Percentiles rank a stretch among this genome's conserved stretches.
These are phyloP conservation scores for Pseudomyrmex sp. DNA, from an alignment of 1,140 invertebrate genomes.

Conservation along the genomic window DNA sequence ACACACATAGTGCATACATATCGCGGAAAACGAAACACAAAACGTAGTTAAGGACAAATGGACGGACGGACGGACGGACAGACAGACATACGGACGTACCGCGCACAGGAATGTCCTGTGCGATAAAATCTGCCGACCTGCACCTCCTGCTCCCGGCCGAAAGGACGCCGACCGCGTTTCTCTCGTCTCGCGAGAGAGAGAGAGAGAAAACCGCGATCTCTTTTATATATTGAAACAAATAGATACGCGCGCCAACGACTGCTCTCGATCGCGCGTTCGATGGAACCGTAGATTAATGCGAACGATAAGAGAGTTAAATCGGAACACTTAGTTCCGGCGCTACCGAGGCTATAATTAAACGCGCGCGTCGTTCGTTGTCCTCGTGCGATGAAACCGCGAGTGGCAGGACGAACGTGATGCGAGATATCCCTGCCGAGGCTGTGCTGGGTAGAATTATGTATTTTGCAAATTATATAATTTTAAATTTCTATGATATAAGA, in stretches of 20 bases:
- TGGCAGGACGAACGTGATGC: neutral
- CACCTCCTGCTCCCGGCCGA: conserved; percentile 67
- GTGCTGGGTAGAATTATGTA: neutral
- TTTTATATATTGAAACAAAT: conserved; percentile 56
- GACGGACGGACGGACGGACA: conserved; percentile 57
- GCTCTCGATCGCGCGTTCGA: conserved; percentile 38
- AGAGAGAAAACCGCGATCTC: conserved; percentile 7
- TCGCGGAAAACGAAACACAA: conserved; percentile 70
- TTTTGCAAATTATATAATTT: conserved; percentile 5
- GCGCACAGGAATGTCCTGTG: conserved; percentile 72
- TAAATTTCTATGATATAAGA: neutral
- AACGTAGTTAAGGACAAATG: conserved; percentile 62
- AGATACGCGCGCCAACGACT: conserved; percentile 26
- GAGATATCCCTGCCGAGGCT: neutral
- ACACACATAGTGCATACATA: conserved; percentile 43
- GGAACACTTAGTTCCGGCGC: conserved; percentile 38
- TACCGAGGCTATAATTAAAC: conserved; percentile 47
- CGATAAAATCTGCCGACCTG: conserved; percentile 75
- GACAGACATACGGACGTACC: conserved; percentile 63
- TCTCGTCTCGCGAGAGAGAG: neutral
- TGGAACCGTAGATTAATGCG: conserved; percentile 44
- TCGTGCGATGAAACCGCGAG: conserved; percentile 16
- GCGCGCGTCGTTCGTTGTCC: conserved; percentile 9
- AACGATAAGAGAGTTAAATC: conserved; percentile 48
- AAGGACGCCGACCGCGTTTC: conserved; percentile 44